Conservation (phyloP, 2,113 vertebrate species). For the Ochotona princeps region DNA sequence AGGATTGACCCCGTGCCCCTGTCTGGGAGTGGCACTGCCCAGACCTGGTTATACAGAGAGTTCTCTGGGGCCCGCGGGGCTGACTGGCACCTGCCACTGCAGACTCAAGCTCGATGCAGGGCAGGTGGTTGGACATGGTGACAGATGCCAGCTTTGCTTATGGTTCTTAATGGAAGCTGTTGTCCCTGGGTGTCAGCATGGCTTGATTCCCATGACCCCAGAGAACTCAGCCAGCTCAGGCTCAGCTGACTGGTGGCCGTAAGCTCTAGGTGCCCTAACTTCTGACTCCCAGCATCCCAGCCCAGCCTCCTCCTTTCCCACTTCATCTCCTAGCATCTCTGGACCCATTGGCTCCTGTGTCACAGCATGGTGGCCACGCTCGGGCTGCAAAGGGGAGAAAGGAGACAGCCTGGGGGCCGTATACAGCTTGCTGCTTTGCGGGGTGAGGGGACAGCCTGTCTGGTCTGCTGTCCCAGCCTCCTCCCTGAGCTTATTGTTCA, state of each 20-base stretch:
- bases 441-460: no score
- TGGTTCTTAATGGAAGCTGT: not conserved
- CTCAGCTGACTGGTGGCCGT: not conserved
- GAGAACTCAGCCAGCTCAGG: not conserved
- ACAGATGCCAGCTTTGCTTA: not conserved
- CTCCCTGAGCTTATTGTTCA: no score
- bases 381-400: accelerated
- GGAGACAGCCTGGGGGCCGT: not conserved
- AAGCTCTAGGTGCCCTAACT: accelerated
- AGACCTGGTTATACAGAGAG: no score
- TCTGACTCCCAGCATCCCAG: accelerated
- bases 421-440: no score
- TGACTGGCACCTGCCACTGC: not conserved
- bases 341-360: not conserved
- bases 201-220: accelerated
- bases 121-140: accelerated
- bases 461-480: no score
- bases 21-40: no score
- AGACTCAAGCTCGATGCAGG: not conserved
- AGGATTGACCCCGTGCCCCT: accelerated
- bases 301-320: accelerated
- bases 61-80: no score
- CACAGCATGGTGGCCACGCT: no score
- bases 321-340: not conserved
- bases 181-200: not conserved